Percentiles rank a stretch among this genome's conserved stretches.
Conservation (phyloP, 2,888 invertebrate species). For the Xylocampa areola region DNA sequence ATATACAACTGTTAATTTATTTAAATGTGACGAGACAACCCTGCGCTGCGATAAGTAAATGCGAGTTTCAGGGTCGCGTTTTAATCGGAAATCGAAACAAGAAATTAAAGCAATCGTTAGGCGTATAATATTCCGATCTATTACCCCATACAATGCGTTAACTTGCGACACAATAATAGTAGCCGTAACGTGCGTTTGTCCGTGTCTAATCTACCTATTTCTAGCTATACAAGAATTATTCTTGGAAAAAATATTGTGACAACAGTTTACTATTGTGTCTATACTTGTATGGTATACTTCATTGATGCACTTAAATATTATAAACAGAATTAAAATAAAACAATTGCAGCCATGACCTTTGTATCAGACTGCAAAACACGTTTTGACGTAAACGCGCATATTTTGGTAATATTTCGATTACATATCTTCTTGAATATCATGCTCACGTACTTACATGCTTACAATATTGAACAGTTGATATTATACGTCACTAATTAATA, state of each 20-base stretch:
- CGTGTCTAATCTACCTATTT: slow-evolving; percentile 69
- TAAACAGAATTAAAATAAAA: neutral
- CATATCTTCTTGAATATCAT: no score
- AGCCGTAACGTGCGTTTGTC: slow-evolving; percentile 55
- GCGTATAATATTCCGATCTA: slow-evolving; percentile 43
- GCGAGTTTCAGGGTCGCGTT: slow-evolving; percentile 75
- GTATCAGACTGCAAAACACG: neutral
- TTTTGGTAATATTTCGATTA: neutral
- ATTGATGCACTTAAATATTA: neutral
- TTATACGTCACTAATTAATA: slow-evolving; percentile 62
- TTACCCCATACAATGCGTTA: slow-evolving; percentile 50
- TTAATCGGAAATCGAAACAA: slow-evolving; percentile 49
- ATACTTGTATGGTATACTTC: neutral
- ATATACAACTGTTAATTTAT: slow-evolving; percentile 78
- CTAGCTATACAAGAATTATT: slow-evolving; percentile 45
- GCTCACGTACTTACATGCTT: neutral
- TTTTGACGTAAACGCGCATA: neutral
- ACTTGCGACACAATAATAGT: slow-evolving; percentile 62
- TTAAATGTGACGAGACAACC: slow-evolving; percentile 77
- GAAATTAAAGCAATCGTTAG: slow-evolving; percentile 40
- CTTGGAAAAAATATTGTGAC: slow-evolving; percentile 25
- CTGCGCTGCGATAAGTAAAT: slow-evolving; percentile 76
- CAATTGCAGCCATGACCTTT: neutral
- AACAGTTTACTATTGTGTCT: slow-evolving; percentile 8
- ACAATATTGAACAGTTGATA: slow-evolving; percentile 63